phyloP scores from a whole-genome alignment of 2,797 vertebrate species.

The Ctenosaura bakeri region DNA sequence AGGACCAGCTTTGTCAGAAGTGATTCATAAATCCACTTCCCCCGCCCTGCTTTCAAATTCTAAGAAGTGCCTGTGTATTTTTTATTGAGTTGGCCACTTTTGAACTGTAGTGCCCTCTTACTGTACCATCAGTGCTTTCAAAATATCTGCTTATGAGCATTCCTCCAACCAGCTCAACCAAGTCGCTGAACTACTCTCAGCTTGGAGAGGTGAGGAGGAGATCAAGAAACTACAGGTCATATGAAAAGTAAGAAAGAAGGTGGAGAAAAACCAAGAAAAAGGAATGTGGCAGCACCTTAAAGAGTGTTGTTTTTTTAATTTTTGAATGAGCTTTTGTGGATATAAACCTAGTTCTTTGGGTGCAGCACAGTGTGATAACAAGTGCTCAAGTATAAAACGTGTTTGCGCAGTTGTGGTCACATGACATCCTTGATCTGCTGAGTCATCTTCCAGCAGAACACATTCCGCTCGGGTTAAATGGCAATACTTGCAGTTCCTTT shows the following conservation, averaged over 20 bases:
- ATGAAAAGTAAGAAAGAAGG: neutral
- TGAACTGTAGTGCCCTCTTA: neutral
- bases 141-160: neutral
- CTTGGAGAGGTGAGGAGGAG: neutral
- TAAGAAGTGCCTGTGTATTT: neutral
- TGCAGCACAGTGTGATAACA: too few relatives aligned
- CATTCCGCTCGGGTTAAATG: slow-evolving; percentile 8
- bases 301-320: neutral
- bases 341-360: neutral
- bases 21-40: neutral
- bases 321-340: neutral
- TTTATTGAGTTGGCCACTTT: neutral
- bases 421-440: neutral
- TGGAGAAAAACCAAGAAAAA: neutral
- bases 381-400: too few relatives aligned
- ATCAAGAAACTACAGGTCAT: neutral
- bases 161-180: neutral
- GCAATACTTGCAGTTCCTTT: neutral
- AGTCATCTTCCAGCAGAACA: neutral
- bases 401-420: neutral
- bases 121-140: neutral
- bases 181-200: neutral
- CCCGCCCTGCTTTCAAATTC: neutral
- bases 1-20: neutral
- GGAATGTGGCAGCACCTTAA: too few relatives aligned